Evolutionary conservation across 2,797 vertebrate genomes (phyloP), one percentile per base, ranked within the genome.

Genomic region (Poeciliopsis infans): DNA sequence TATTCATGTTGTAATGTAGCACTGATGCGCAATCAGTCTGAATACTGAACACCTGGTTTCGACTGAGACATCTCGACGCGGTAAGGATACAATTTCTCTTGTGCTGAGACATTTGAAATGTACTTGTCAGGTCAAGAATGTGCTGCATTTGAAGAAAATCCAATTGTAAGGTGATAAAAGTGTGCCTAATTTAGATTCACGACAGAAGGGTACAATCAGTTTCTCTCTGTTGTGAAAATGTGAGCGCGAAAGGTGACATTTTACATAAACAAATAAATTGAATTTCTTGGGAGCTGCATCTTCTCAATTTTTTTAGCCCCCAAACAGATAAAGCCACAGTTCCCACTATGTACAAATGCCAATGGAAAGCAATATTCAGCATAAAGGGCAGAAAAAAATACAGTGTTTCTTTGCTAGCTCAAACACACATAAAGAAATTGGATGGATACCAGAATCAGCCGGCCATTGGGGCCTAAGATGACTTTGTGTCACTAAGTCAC

Each of bases 221-320:
- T 83, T 57, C 61, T 80, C 61, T 84, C 73, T 73, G 77, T 82
- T 80, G 80, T 83, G 75, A 71, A 74, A 47, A 46, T 43, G 74
- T 0, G 45, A 83, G 80, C 85, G 86, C 25, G 1, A 85, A 78
- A 82, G 83, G 84, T 86, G 85, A 89, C 88, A 91, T 92, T 91
- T 91, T 84, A 87, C 84, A 88, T 81, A 88, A 89, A 92, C 80
- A 92, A 93, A 90, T 88, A 91, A 88, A 93, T 90, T 86, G 80
- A 88, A 89, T 92, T 90, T 82, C 81, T 79, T 64, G 68, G 70
- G 13, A 33, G n/a, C 18, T 69, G 78, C 77, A 46, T 83, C 81
- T 88, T 74, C 83, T 20, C 36, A 74, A 76, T 83, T 85, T 79
- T 73, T 73, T 25, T 10, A 23, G 7, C 51, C 23, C 23, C 36